Base-by-base conservation (phyloP, 2,888 invertebrate genomes). In the Lomographa bimaculata region DNA sequence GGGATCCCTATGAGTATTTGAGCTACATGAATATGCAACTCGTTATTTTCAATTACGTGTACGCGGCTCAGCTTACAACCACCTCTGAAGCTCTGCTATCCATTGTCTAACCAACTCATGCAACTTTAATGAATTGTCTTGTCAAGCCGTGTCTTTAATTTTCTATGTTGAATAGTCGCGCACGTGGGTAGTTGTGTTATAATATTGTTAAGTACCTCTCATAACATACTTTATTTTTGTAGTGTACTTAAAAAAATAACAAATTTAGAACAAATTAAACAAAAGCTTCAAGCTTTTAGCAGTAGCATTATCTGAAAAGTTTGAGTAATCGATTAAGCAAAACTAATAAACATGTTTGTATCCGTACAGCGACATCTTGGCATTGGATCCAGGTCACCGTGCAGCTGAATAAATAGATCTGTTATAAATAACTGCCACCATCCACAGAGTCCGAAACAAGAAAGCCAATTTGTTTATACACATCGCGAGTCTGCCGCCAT, bases 391-490 rank as follows among this genome's bases (percentile, higher is more conserved):
- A 83, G 87, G 87, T 84, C 85, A 77, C 54, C 55, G 66, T 64
- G 59, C 82, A 77, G 78, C 78, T 82, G 84, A 83, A 82, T 79
- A 86, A 86, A 87, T 84, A 85, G 78, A 73, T 60, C 71, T 77
- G 77, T 78, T 85, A 85, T 82, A 82, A 85, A 85, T 85, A 85
- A 59, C 60, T 46, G 52, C 53, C 59, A 54, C 57, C 49, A 56
- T 54, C 63, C 51, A 53, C 57, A 59, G 61, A 62, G 61, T 56
- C 60, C 46, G 60, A 48, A 55, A 46, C 52, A 43, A 55, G 49
- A 60, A 67, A 64, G 64, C 66, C 65, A 78, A 79, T 78, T 78
- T 78, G 72, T 71, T 62, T 58, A 47, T 36, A 49, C 43, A 49
- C 45, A 47, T 19, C 33, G 17, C 19, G 40, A 40, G 45, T 17